Conservation (phyloP, 2,113 vertebrate species). For the Columba livia region DNA sequence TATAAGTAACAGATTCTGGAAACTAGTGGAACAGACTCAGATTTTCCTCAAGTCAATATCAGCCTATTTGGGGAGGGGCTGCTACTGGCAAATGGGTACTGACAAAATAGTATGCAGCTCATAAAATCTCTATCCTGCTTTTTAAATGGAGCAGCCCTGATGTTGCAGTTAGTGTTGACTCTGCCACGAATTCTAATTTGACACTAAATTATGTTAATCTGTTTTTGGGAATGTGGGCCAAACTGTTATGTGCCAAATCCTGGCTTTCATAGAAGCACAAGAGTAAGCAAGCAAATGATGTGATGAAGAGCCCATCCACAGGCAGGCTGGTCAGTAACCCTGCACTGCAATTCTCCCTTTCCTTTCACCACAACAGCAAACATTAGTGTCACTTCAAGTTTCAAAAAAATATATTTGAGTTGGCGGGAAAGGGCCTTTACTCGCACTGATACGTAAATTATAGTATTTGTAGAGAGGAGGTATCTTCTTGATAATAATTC, state of each 20-base stretch:
- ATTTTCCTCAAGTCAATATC: background rate
- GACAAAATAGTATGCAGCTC: background rate
- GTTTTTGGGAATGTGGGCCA: background rate
- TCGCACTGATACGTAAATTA: background rate
- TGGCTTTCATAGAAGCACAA: background rate
- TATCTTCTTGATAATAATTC: background rate
- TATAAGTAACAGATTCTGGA: background rate
- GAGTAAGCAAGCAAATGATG: background rate
- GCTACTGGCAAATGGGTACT: rapidly evolving
- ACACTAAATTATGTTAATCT: background rate
- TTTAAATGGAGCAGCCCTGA: background rate
- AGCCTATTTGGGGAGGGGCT: background rate
- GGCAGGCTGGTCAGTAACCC: background rate
- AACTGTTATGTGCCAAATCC: background rate
- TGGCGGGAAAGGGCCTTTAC: rapidly evolving
- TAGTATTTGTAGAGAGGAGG: background rate
- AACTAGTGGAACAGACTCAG: background rate
- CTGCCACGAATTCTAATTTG: background rate
- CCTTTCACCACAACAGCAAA: background rate
- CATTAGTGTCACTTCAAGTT: background rate
- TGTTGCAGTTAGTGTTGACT: background rate
- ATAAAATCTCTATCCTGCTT: background rate
- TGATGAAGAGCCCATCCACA: background rate
- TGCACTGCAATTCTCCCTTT: background rate
- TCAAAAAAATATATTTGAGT: rapidly evolving